phyloP scores from a whole-genome alignment of 2,113 vertebrate genomes.

The Ammodytes marinus region DNA sequence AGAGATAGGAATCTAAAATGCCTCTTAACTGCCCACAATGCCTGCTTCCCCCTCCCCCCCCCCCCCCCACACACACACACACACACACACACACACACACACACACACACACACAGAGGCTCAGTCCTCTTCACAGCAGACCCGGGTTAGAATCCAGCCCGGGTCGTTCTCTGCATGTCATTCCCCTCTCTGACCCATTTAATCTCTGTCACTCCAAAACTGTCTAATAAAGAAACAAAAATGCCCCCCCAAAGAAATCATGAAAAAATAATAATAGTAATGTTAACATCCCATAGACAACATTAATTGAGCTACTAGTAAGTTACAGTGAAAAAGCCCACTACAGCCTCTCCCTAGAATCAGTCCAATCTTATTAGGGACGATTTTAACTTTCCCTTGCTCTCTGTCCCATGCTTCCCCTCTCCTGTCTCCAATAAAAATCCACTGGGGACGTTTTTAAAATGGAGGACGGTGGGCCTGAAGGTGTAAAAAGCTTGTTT shows the following conservation, averaged over 20 bases:
- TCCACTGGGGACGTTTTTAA: slow-evolving; percentile 45
- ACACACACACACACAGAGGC: too few relatives aligned
- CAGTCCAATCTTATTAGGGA: not conserved
- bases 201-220: too few relatives aligned
- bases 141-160: too few relatives aligned
- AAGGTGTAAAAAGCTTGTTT: slow-evolving; percentile 79
- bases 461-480: slow-evolving; percentile 44
- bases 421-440: not conserved
- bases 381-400: not conserved
- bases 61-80: too few relatives aligned
- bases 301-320: not conserved
- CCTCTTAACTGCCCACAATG: slow-evolving; percentile 64
- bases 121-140: too few relatives aligned
- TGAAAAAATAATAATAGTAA: too few relatives aligned
- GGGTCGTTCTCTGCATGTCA: too few relatives aligned
- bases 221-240: too few relatives aligned
- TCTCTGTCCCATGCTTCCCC: not conserved
- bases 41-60: slow-evolving; percentile 25
- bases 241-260: too few relatives aligned
- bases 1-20: slow-evolving; percentile 67
- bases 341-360: not conserved
- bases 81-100: slow-evolving; percentile 35
- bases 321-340: not conserved
- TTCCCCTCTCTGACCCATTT: too few relatives aligned
- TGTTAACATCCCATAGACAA: too few relatives aligned